Evolutionary conservation across 2,797 vertebrate genomes (phyloP), one percentile per base, ranked within the genome.

Genomic region (Phylloscopus collybita): DNA sequence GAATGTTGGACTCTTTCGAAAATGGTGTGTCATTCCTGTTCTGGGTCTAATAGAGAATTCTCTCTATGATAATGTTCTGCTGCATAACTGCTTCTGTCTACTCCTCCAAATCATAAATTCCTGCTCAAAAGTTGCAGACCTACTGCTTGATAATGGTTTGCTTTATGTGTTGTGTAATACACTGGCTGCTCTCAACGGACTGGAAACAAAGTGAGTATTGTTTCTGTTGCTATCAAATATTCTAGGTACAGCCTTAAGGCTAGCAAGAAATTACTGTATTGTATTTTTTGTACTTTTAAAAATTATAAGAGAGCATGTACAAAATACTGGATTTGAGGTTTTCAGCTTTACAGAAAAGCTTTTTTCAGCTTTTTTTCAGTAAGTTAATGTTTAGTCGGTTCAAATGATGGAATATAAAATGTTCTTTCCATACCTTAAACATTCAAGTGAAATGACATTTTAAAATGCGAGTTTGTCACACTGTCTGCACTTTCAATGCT

Each of bases 121-220:
- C 89, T 99, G 99, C 95, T 98, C 99, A 45, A 99, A 99, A 97
- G 98, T 99, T 96, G 98, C 99, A 92, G 99, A 99, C 97, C 98
- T 99, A 81, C 98, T 99, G 91, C 97, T 99, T 72, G 99, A 99
- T 97, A 99, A 99, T 90, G 99, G 99, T 44, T 98, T 99, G 14
- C 98, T 99, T 50, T 99, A 99, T 13, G 99, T 99, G 72, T 98
- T 99, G 82, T 99, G 99, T 95, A 99, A 99, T 97, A 99, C 99
- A 0, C 98, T 99, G 86, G 99, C 99, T 90, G 98, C 99, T 38
- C 98, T 99, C 93, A 99, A 99, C 2, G 99, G 99, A 95, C 98
- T 99, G 96, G 99, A 99, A 98, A 98, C 98, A n/a, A 98, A 98
- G 99, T 99, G 98, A 95, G 98, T 95, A 80, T 94, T 96, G 53